Conservation (phyloP, 2,888 invertebrate genomes). For the Unio pictorum region DNA sequence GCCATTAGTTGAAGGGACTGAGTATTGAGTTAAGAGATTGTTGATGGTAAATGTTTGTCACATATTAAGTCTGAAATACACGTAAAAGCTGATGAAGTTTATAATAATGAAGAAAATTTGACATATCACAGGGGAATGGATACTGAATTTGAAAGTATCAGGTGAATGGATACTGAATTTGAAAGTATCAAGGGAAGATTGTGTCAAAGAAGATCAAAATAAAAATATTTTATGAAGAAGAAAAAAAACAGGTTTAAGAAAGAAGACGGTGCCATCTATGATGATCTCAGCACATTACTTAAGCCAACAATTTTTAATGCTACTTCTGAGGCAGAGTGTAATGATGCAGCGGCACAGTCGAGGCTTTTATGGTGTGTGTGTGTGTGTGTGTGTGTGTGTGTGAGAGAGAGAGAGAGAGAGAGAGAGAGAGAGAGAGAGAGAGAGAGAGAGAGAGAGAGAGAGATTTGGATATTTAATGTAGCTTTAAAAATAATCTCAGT, state of each 20-base stretch:
- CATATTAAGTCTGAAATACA: conserved; percentile 8
- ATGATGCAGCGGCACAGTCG: not conserved
- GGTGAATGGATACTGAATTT: conserved; percentile 14
- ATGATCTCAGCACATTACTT: conserved; percentile 14
- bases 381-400: too few relatives aligned
- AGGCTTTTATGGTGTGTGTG: conserved; percentile 5
- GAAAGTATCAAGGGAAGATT: conserved; percentile 6
- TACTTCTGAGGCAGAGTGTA: not conserved
- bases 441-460: too few relatives aligned
- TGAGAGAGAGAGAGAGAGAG: too few relatives aligned
- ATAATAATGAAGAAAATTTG: conserved; percentile 10
- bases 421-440: too few relatives aligned
- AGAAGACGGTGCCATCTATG: conserved; percentile 13
- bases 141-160: conserved; percentile 12
- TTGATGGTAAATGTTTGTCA: conserved; percentile 7
- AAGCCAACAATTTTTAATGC: conserved; percentile 7
- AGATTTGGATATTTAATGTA: too few relatives aligned
- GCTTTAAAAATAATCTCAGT: too few relatives aligned
- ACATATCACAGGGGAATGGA: conserved; percentile 10
- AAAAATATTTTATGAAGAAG: not conserved
- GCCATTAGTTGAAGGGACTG: conserved; percentile 14
- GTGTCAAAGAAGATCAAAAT: conserved; percentile 10
- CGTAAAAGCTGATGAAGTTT: not conserved
- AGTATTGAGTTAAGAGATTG: conserved; percentile 3
- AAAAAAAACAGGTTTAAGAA: conserved; percentile 18